Percentiles rank a stretch among this genome's conserved stretches.
phyloP scores from a whole-genome alignment of 2,888 invertebrate genomes.

The Drosophila birchii region DNA sequence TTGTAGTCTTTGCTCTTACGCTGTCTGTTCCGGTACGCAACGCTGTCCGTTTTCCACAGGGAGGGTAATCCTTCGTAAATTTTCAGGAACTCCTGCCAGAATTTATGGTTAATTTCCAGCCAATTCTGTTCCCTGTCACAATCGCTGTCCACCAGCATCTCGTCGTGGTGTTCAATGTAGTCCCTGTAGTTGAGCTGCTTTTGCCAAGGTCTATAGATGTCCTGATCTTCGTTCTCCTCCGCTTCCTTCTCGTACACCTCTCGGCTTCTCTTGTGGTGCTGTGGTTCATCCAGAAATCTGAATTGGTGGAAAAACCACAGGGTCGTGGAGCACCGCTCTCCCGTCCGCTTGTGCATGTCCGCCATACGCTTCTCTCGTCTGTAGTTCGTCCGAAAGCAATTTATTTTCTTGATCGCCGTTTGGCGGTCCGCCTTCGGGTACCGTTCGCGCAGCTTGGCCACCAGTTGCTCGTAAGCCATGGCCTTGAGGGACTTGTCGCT shows the following conservation, averaged over 20 bases:
- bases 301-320: constrained; percentile 1
- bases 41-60: background rate
- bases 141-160: constrained; percentile 6
- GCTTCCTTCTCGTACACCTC: background rate
- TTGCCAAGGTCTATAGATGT: background rate
- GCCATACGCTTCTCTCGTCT: constrained; percentile 6
- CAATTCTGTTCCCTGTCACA: background rate
- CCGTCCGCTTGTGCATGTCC: background rate
- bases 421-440: constrained; percentile 6
- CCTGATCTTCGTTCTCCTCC: background rate
- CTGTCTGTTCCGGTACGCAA: background rate
- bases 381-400: background rate
- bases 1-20: background rate
- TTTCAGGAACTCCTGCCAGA: background rate
- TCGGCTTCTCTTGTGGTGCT: background rate
- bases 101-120: background rate
- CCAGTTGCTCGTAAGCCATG: background rate
- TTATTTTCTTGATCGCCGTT: constrained; percentile 5
- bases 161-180: background rate
- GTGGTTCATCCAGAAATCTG: background rate
- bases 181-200: background rate
- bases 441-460: constrained; percentile 4
- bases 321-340: background rate
- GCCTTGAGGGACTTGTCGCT: background rate
- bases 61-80: background rate